phyloP scores from a whole-genome alignment of 2,888 invertebrate species.

The Rhorus exstirpatorius region DNA sequence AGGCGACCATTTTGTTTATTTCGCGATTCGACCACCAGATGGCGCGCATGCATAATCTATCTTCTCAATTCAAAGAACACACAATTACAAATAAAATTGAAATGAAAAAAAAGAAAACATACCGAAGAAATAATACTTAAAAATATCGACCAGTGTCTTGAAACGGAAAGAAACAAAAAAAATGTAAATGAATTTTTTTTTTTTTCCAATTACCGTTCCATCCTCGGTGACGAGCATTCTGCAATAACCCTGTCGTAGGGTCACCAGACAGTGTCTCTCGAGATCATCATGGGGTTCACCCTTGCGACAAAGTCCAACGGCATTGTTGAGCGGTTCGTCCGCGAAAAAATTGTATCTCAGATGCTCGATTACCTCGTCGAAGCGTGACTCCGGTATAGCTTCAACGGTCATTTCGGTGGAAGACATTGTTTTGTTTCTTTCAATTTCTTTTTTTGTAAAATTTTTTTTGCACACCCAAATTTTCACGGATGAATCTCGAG shows the following conservation, averaged over 20 bases:
- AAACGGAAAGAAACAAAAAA: neutral
- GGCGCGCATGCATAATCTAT: slow-evolving; percentile 7
- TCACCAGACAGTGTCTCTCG: slow-evolving; percentile 91
- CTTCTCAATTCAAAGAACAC: neutral
- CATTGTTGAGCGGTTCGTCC: slow-evolving; percentile 94
- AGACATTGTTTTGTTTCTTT: slow-evolving; percentile 77
- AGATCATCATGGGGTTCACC: slow-evolving; percentile 91
- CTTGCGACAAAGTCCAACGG: slow-evolving; percentile 91
- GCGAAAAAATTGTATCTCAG: slow-evolving; percentile 92
- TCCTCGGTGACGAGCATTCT: slow-evolving; percentile 89
- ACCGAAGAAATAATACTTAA: neutral
- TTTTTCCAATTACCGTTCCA: slow-evolving; percentile 87
- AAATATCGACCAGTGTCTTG: neutral
- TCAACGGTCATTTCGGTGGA: slow-evolving; percentile 84
- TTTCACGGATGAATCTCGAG: slow-evolving; percentile 63
- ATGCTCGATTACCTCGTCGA: slow-evolving; percentile 90
- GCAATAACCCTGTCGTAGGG: slow-evolving; percentile 92
- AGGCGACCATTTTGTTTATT: neutral
- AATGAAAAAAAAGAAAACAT: neutral
- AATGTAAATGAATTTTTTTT: neutral
- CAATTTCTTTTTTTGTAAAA: neutral
- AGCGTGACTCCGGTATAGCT: slow-evolving; percentile 86
- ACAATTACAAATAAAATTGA: neutral
- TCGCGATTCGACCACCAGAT: slow-evolving; percentile 16
- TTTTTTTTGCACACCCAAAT: neutral